phyloP scores from a whole-genome alignment of 2,797 vertebrate genomes.

The Columba guinea region DNA sequence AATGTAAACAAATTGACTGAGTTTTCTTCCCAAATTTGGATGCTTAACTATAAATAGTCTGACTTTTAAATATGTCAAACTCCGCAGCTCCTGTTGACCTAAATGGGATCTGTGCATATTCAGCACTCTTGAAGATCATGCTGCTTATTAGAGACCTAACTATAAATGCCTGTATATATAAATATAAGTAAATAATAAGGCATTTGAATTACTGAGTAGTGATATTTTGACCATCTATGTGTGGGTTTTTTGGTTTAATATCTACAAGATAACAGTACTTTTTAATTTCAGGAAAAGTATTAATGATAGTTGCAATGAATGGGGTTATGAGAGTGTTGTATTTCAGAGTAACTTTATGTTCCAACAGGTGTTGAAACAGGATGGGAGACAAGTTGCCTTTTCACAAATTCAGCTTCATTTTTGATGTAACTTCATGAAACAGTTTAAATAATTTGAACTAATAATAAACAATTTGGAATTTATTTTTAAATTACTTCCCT shows the following conservation, averaged over 20 bases:
- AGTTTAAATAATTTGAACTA: neutral
- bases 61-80: slow-evolving; percentile 13
- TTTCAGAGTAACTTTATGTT: neutral
- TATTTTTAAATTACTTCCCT: neutral
- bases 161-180: neutral
- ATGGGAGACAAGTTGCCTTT: neutral
- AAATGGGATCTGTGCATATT: slow-evolving; percentile 37
- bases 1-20: neutral
- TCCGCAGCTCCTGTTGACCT: slow-evolving; percentile 32
- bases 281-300: neutral
- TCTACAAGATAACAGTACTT: neutral
- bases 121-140: slow-evolving; percentile 41
- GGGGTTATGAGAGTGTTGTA: neutral
- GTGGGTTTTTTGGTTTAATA: neutral
- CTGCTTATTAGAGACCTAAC: neutral
- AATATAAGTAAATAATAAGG: neutral
- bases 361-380: neutral
- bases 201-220: neutral
- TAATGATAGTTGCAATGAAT: neutral
- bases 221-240: neutral
- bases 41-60: slow-evolving; percentile 20
- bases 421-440: neutral
- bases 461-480: neutral
- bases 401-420: neutral
- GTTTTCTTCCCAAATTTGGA: neutral